These are phyloP conservation scores for Pitta sordida DNA, from an alignment of 2,113 vertebrate species.

Conservation along the genomic window DNA sequence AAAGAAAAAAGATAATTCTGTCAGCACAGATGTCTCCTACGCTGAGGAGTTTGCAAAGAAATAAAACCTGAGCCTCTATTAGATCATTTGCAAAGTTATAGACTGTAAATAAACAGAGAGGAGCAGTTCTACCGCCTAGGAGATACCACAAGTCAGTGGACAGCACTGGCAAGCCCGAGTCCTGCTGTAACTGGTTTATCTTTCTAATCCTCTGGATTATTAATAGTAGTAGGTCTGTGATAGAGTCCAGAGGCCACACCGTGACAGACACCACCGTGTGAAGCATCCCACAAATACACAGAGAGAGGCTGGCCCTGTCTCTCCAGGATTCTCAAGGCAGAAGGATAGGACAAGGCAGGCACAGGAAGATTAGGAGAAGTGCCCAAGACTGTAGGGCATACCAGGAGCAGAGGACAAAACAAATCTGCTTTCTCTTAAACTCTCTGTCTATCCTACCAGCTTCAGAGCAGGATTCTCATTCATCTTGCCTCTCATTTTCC, in stretches of 20 bases:
- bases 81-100: slow-evolving; percentile 24
- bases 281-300: neutral
- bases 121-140: neutral
- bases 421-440: neutral
- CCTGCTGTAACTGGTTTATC: slow-evolving; percentile 19
- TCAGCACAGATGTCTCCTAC: slow-evolving; percentile 57
- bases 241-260: slow-evolving; percentile 28
- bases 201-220: slow-evolving; percentile 57
- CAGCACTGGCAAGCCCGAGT: slow-evolving; percentile 2
- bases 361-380: neutral
- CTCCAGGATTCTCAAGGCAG: neutral
- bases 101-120: slow-evolving; percentile 31
- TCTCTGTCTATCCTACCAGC: neutral
- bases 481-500: neutral
- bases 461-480: neutral
- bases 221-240: slow-evolving; percentile 56
- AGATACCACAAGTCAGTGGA: slow-evolving; percentile 5
- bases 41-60: slow-evolving; percentile 31
- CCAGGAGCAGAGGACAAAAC: neutral
- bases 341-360: neutral
- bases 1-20: slow-evolving; percentile 45
- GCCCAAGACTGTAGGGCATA: fast-evolving
- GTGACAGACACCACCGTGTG: slow-evolving; percentile 1
- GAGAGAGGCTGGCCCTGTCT: neutral
- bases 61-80: slow-evolving; percentile 33